phyloP scores from a whole-genome alignment of 2,113 vertebrate species.

The Accipiter virgatus region DNA sequence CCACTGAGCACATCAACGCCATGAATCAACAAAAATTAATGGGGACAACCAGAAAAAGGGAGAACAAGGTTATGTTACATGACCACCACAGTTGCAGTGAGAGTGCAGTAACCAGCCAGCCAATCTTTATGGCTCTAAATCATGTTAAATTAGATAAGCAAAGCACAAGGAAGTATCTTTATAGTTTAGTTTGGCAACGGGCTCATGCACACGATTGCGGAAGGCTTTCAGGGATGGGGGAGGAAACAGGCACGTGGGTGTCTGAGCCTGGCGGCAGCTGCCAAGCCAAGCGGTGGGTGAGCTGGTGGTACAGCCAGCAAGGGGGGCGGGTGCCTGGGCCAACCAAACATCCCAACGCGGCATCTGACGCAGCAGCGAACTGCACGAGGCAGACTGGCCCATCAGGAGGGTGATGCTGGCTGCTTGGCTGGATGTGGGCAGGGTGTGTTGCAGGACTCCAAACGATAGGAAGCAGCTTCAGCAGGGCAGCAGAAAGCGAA shows the following conservation, averaged over 20 bases:
- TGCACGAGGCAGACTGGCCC: rapidly evolving
- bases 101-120: not conserved
- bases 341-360: rapidly evolving
- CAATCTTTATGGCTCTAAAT: not conserved
- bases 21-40: not conserved
- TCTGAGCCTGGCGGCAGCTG: not conserved
- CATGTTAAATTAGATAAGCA: not conserved
- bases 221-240: not conserved
- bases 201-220: rapidly evolving
- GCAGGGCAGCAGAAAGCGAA: not conserved
- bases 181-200: not conserved
- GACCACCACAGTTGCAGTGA: not conserved
- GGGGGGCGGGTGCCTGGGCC: not conserved
- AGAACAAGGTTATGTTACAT: not conserved
- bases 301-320: not conserved
- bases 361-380: not conserved
- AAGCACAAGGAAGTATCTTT: not conserved
- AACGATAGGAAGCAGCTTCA: not conserved
- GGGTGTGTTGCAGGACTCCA: not conserved
- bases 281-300: not conserved
- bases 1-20: not conserved
- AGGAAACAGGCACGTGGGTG: not conserved
- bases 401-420: not conserved
- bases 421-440: not conserved
- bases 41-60: not conserved